These are phyloP conservation scores for Halictus quadricinctus DNA, from an alignment of 2,888 invertebrate genomes.

Conservation along the genomic window DNA sequence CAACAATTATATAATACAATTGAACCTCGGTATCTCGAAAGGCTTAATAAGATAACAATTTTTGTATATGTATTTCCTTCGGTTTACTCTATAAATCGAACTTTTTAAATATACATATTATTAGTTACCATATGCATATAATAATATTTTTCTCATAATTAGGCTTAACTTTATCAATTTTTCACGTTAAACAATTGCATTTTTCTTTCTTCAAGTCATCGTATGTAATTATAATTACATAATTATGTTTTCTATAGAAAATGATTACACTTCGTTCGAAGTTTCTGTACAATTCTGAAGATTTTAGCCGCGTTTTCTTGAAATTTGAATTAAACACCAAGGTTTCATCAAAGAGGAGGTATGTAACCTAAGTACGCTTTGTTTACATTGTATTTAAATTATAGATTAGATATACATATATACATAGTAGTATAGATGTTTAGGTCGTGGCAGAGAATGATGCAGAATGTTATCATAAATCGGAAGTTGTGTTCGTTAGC, in stretches of 20 bases:
- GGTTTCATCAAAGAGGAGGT: no score
- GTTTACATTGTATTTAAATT: background rate
- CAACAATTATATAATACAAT: no score
- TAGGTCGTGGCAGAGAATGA: constrained; percentile 65
- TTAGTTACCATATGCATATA: no score
- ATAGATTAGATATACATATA: background rate
- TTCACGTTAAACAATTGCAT: background rate
- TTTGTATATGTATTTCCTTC: no score
- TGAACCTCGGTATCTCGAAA: no score
- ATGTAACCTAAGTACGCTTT: background rate
- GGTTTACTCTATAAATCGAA: no score
- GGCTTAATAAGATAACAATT: no score
- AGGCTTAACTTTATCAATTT: no score
- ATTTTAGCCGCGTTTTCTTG: background rate
- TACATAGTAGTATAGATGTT: constrained; percentile 62
- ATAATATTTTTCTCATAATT: no score
- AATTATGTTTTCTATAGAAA: background rate
- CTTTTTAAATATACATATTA: no score
- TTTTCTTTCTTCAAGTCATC: background rate
- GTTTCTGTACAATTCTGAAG: background rate
- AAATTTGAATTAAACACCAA: background rate
- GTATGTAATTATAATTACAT: background rate
- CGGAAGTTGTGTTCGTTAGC: constrained; percentile 23
- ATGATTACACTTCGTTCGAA: background rate
- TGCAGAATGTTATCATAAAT: constrained; percentile 55